phyloP scores from a whole-genome alignment of 1,140 invertebrate species.

The Hyles vespertilio region DNA sequence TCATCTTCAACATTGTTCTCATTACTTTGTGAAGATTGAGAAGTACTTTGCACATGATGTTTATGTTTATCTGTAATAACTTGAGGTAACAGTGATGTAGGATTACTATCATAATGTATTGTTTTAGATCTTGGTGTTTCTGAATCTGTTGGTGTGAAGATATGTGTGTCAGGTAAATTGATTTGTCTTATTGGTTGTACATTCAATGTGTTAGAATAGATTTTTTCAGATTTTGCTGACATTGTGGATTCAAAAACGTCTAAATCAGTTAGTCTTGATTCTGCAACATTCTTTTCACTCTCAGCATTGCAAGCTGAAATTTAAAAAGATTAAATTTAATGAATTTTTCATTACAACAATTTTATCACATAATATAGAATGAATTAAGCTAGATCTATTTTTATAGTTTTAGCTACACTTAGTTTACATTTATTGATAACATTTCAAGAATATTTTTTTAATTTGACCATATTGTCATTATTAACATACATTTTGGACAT shows the following conservation, averaged over 20 bases:
- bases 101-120: constrained; percentile 59
- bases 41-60: constrained; percentile 17
- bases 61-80: constrained; percentile 19
- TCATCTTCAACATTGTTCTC: constrained; percentile 28
- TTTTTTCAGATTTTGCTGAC: constrained; percentile 44
- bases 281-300: constrained; percentile 25
- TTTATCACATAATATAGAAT: too few species aligned
- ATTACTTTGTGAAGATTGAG: constrained; percentile 13
- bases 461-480: not conserved
- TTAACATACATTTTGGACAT: not conserved
- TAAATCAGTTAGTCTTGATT: constrained; percentile 38
- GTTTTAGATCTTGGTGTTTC: constrained; percentile 72
- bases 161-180: constrained; percentile 72
- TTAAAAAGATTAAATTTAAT: not conserved
- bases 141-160: constrained; percentile 72
- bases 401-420: too few species aligned
- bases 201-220: constrained; percentile 51
- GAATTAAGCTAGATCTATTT: too few species aligned
- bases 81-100: constrained; percentile 38
- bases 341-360: not conserved
- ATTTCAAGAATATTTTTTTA: too few species aligned
- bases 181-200: constrained; percentile 67
- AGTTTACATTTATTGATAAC: too few species aligned
- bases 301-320: constrained; percentile 66
- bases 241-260: constrained; percentile 46